Conservation (phyloP, 2,888 invertebrate genomes). For the Galerucella calmariensis region DNA sequence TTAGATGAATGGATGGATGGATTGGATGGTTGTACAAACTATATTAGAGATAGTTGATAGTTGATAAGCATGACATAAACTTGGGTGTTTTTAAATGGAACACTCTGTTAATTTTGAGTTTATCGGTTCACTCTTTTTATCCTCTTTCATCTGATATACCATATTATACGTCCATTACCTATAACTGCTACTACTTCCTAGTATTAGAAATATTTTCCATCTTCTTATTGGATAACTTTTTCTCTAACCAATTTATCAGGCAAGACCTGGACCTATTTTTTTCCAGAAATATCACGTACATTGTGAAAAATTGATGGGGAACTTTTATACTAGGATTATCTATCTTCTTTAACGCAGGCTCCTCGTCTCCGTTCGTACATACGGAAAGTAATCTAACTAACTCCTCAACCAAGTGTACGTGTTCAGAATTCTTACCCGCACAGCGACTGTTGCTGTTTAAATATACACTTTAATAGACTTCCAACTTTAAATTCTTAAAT, state of each 20-base stretch:
- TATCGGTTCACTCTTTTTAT: too few relatives aligned
- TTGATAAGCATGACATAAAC: too few relatives aligned
- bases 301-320: conserved; percentile 37
- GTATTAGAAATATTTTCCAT: conserved; percentile 1
- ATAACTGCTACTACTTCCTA: too few relatives aligned
- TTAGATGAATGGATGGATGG: too few relatives aligned
- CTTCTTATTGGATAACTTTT: conserved; percentile 12
- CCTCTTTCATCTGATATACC: too few relatives aligned
- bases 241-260: conserved; percentile 13
- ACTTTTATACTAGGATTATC: conserved; percentile 41
- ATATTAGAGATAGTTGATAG: too few relatives aligned
- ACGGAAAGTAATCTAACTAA: conserved; percentile 53
- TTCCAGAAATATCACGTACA: conserved; percentile 26
- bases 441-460: conserved; percentile 43
- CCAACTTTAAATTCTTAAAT: conserved; percentile 33
- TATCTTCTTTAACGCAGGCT: conserved; percentile 36
- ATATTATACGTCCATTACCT: too few relatives aligned
- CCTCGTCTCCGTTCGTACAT: conserved; percentile 19
- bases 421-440: conserved; percentile 47
- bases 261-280: conserved; percentile 18
- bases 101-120: too few relatives aligned
- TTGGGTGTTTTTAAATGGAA: too few relatives aligned
- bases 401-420: conserved; percentile 54
- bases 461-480: conserved; percentile 51
- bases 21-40: too few relatives aligned